Base-by-base conservation (phyloP, 2,888 invertebrate genomes). In the Ptychoptera contaminata region DNA sequence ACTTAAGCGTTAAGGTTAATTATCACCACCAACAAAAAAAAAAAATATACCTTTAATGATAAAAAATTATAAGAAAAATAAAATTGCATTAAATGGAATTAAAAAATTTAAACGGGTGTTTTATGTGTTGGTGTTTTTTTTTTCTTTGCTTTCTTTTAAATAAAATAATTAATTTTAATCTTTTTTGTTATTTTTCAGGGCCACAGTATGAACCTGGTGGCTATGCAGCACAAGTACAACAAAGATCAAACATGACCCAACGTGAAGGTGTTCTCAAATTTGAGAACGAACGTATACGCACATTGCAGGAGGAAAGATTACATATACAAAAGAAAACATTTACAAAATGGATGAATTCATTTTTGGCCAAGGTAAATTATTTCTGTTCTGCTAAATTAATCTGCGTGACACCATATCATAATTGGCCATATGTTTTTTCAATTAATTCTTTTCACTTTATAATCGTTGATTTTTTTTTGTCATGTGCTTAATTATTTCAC, bases 321-420 rank as follows among this genome's bases (percentile, higher is more conserved):
- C 86, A 92, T 68, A 97, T 98, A 55, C 98, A 98, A 72, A 97
- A 97, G 77, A 98, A 98, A 69, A 98, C 98, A 30, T 98, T 98
- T 70, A 97, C 97, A 56, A 98, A 98, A 90, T 94, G 94, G 94
- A 87, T 94, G 83, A 94, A 94, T 71, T 92, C 91, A 15, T 93
- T 93, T 69, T 69, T 94, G 57, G 79, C 85, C 62, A 93, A 92
- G 83, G 93, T 92, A 59, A 54, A 52, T 49, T 15, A 23, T 23
- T 39, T n/a, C 23, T 23, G 23, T 23, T 23, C 3, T 23, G 3
- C 23, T n/a, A n/a, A n/a, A n/a, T n/a, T n/a, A n/a, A n/a, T n/a
- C n/a, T n/a, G n/a, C n/a, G n/a, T n/a, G n/a, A n/a, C n/a, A n/a
- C n/a, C n/a, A n/a, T n/a, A n/a, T n/a, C n/a, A n/a, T 7, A 7